phyloP scores from a whole-genome alignment of 2,113 vertebrate species.

The Cavia porcellus region DNA sequence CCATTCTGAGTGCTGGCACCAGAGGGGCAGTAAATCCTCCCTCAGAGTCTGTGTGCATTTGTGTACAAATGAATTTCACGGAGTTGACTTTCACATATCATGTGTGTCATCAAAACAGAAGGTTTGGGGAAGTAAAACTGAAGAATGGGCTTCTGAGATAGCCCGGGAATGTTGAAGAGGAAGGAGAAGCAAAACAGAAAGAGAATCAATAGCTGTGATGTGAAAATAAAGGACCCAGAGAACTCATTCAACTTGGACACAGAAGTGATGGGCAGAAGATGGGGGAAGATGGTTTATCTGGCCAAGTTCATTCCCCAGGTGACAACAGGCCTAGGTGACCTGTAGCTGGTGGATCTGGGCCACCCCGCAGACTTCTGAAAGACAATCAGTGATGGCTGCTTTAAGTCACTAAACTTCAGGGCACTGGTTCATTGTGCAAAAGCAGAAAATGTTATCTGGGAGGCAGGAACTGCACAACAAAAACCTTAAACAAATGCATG shows the following conservation, averaged over 20 bases:
- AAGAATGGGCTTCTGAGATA: not conserved
- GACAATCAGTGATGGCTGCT: not conserved
- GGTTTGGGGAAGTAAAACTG: constrained; percentile 3
- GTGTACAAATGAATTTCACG: not conserved
- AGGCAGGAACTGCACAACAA: not conserved
- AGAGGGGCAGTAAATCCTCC: not conserved
- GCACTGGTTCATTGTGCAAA: not conserved
- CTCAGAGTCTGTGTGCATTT: not conserved
- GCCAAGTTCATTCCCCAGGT: not conserved
- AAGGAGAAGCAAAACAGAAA: not conserved
- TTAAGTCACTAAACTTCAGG: not conserved
- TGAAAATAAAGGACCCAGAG: not conserved
- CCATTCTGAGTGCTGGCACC: not conserved
- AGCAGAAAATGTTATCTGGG: not conserved
- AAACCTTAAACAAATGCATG: not conserved
- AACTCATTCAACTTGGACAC: not conserved
- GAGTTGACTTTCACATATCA: not conserved
- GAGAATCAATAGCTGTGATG: not conserved
- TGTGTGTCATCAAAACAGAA: not conserved
- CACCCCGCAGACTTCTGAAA: not conserved
- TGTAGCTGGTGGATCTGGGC: not conserved
- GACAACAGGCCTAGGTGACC: not conserved
- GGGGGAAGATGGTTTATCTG: not conserved
- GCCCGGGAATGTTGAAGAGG: constrained; percentile 9
- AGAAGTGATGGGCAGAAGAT: not conserved